Conservation (phyloP, 2,113 vertebrate species). For the Patagioenas fasciata region DNA sequence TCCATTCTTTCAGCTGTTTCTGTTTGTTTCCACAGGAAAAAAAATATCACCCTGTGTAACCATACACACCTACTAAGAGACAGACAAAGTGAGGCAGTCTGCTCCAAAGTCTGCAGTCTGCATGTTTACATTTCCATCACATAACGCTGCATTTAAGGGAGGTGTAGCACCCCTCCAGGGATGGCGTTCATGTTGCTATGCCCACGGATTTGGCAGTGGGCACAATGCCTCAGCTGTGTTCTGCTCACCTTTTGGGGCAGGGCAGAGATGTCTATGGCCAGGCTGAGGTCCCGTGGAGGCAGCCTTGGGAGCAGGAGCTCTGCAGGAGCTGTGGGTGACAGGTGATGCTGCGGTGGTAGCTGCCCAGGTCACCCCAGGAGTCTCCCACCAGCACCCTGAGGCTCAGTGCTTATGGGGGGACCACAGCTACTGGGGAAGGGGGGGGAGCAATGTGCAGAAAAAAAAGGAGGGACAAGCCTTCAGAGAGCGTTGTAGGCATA, state of each 20-base stretch:
- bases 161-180: neutral
- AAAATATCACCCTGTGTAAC: neutral
- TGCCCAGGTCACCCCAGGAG: neutral
- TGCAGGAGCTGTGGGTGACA: neutral
- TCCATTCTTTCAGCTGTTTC: neutral
- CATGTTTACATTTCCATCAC: neutral
- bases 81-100: neutral
- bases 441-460: neutral
- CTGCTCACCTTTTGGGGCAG: accelerated
- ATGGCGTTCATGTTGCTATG: accelerated
- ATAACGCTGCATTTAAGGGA: accelerated
- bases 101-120: neutral
- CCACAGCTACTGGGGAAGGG: neutral
- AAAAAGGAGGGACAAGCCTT: neutral
- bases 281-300: accelerated
- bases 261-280: neutral
- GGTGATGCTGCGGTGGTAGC: neutral
- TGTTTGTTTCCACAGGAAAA: neutral
- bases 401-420: neutral
- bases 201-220: accelerated
- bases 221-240: neutral
- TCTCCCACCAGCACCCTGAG: accelerated
- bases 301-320: neutral
- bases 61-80: neutral
- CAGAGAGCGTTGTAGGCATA: neutral